Conservation (phyloP, 2,113 vertebrate genomes). For the Cinclus mexicanus region DNA sequence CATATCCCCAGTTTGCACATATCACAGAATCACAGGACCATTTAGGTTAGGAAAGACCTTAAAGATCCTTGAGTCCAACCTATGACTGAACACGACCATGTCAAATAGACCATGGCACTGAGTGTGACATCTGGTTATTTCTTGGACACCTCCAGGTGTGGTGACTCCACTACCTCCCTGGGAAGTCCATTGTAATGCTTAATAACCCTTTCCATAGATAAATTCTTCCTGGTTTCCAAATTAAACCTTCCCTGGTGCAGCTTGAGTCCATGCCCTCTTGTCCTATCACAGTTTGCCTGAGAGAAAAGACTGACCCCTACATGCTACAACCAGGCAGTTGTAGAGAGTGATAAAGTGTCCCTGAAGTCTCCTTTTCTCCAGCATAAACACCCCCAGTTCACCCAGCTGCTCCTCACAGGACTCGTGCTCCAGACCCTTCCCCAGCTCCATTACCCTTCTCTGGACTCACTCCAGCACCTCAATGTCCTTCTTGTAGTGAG, state of each 20-base stretch:
- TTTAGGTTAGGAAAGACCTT: neutral
- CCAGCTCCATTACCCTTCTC: accelerated
- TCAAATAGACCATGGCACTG: neutral
- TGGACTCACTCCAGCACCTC: accelerated
- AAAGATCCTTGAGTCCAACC: neutral
- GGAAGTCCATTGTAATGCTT: neutral
- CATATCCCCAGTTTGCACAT: neutral
- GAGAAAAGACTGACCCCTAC: neutral
- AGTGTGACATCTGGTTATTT: accelerated
- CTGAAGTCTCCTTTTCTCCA: neutral
- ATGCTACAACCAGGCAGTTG: neutral
- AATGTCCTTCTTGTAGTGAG: accelerated
- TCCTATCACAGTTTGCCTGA: neutral
- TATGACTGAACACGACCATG: accelerated
- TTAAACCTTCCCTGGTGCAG: neutral
- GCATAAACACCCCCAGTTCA: neutral
- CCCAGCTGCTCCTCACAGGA: neutral
- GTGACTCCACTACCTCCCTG: neutral
- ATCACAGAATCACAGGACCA: neutral
- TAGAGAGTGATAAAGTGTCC: neutral
- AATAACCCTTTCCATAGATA: neutral
- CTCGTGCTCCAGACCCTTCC: neutral
- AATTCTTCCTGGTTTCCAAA: neutral
- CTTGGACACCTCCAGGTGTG: neutral
- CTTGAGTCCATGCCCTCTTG: neutral